Base-by-base conservation (phyloP, 1,140 invertebrate species). In the Araneus ventricosus region DNA sequence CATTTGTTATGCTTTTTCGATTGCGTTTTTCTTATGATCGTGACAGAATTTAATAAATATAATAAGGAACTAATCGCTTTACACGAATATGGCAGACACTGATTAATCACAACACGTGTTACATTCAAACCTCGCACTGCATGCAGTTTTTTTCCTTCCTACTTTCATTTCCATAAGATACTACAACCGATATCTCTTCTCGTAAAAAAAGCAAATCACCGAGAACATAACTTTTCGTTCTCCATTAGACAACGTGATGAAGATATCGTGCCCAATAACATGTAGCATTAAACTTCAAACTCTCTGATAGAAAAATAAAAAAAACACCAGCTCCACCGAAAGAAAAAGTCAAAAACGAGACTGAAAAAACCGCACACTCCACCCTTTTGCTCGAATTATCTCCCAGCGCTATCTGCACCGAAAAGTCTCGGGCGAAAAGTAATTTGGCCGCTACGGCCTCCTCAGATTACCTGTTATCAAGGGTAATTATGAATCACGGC, bases 381-480 rank as follows among this genome's bases (percentile, higher is more conserved):
- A 67, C 63, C 63, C 63, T 67, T 67, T 67, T 27, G 63, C n/a
- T 27, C 8, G 63, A 24, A 27, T 10, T 30, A 67, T 67, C 63
- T 67, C 63, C 63, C 63, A 27, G n/a, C 63, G n/a, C 63, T n/a
- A 67, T 67, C 63, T 67, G 24, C 24, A 67, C 8, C 63, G 14
- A 63, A 67, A 27, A 27, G n/a, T 67, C 63, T 27, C n/a, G 8
- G 63, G n/a, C 63, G 27, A 67, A 45, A 27, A 85, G 82, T 85
- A 85, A 85, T 45, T 85, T 85, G 24, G n/a, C 24, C 82, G 39
- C 82, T n/a, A 85, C 82, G 39, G 41, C 24, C 45, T 45, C n/a
- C 63, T 57, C 45, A 85, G 82, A 85, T 85, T 85, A 85, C 82
- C 82, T 85, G 82, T 85, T 85, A 85, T 85, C 82, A 85, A 59